A percentile compares a stretch with the other conserved stretches of the same genome.
These are phyloP conservation scores for Ornithoptera alexandrae DNA, from an alignment of 2,888 invertebrate genomes.

Conservation along the genomic window DNA sequence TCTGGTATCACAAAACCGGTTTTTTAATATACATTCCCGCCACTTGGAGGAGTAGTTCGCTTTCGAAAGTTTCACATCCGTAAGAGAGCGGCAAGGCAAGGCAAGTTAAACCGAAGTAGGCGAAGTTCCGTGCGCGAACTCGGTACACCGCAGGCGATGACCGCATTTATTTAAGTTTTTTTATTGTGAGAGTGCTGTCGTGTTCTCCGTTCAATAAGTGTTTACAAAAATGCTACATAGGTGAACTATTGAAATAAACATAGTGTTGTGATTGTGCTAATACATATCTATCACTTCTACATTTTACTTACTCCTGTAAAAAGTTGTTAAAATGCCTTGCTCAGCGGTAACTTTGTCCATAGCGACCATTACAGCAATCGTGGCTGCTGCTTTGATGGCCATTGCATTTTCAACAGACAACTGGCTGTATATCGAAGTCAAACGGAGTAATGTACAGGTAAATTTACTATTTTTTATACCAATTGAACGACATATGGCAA, in stretches of 20 bases:
- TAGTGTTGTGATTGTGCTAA: slow-evolving; percentile 75
- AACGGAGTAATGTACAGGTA: slow-evolving; percentile 93
- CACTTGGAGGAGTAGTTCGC: slow-evolving; percentile 74
- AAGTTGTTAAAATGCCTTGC: slow-evolving; percentile 89
- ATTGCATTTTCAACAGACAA: slow-evolving; percentile 98
- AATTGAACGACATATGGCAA: too few species aligned
- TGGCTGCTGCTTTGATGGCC: slow-evolving; percentile 94
- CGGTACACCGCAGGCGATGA: slow-evolving; percentile 78
- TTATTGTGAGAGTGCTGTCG: slow-evolving; percentile 75
- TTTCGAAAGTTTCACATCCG: slow-evolving; percentile 81
- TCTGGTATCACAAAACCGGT: slow-evolving; percentile 60
- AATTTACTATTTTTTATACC: slow-evolving; percentile 32
- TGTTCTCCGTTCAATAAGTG: slow-evolving; percentile 72
- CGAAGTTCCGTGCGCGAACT: slow-evolving; percentile 76
- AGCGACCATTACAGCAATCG: slow-evolving; percentile 96
- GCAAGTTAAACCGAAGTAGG: slow-evolving; percentile 64
- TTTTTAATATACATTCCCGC: slow-evolving; percentile 76
- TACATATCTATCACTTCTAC: slow-evolving; percentile 52
- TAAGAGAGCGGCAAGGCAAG: slow-evolving; percentile 74
- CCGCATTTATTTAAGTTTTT: slow-evolving; percentile 77
- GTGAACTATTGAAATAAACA: slow-evolving; percentile 61
- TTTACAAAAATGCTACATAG: slow-evolving; percentile 77
- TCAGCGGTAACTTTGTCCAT: slow-evolving; percentile 96
- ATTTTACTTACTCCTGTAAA: slow-evolving; percentile 53
- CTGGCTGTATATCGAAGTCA: slow-evolving; percentile 97